Percentiles rank a stretch among this genome's conserved stretches.
These are phyloP conservation scores for Ceryle rudis DNA, from an alignment of 2,797 vertebrate species.

Conservation along the genomic window DNA sequence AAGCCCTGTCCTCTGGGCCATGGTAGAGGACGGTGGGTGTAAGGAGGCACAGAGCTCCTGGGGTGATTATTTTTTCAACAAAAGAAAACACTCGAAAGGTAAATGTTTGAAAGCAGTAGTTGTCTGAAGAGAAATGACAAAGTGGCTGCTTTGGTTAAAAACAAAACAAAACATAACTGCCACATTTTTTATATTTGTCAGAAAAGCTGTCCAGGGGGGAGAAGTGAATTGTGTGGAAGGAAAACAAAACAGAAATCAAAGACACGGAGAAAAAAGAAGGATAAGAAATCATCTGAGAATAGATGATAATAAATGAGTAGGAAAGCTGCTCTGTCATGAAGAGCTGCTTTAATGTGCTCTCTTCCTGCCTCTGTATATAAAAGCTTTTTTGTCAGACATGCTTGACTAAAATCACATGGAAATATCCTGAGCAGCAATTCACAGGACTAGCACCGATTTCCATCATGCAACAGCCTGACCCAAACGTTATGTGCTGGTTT, in stretches of 20 bases:
- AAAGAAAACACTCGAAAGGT: not conserved
- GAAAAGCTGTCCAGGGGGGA: not conserved
- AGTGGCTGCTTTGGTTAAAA: not conserved
- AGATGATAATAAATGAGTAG: conserved; percentile 7
- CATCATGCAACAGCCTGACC: not conserved
- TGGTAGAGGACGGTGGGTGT: not conserved
- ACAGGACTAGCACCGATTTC: not conserved
- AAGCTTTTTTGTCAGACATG: not conserved
- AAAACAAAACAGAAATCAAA: conserved; percentile 9
- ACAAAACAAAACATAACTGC: not conserved
- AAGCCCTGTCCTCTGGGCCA: not conserved
- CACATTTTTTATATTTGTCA: not conserved
- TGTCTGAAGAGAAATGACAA: not conserved
- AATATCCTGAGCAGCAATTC: not conserved
- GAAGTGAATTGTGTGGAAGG: not conserved
- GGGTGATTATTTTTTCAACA: not conserved
- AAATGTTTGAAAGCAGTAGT: not conserved
- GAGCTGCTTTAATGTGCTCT: not conserved
- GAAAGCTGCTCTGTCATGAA: not conserved
- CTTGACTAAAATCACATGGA: not conserved
- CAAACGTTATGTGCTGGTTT: rapidly evolving
- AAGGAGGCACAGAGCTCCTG: not conserved
- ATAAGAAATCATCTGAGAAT: not conserved
- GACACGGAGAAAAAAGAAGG: not conserved
- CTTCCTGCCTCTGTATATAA: not conserved